A percentile compares a stretch with the other conserved stretches of the same genome.
phyloP scores from a whole-genome alignment of 2,113 vertebrate species.

The Urocitellus parryii region DNA sequence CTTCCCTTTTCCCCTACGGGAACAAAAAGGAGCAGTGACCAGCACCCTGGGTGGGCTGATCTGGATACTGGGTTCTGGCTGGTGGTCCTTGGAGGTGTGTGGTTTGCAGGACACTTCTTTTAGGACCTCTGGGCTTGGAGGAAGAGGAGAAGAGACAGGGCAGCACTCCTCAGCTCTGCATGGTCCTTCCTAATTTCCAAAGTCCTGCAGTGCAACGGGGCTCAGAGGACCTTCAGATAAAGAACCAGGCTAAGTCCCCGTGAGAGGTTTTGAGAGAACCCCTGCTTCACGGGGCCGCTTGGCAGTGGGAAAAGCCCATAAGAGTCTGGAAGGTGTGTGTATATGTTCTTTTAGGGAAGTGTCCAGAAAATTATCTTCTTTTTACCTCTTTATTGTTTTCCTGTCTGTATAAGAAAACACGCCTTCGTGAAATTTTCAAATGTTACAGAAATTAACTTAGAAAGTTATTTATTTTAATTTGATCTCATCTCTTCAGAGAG shows the following conservation, averaged over 20 bases:
- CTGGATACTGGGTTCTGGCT: neutral
- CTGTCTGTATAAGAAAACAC: neutral
- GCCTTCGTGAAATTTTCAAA: neutral
- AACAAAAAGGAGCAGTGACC: neutral
- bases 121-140: neutral
- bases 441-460: constrained; percentile 5
- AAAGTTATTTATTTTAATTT: constrained; percentile 22
- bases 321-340: neutral
- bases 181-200: neutral
- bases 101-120: neutral
- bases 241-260: neutral
- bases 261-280: neutral
- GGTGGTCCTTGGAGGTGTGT: fast-evolving
- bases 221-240: neutral
- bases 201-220: neutral
- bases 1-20: fast-evolving
- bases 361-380: neutral
- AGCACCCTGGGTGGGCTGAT: neutral
- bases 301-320: neutral
- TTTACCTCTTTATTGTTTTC: neutral
- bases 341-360: neutral
- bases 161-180: neutral
- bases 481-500: neutral
- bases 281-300: neutral
- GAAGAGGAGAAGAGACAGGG: neutral